Evolutionary conservation across 2,113 vertebrate species (phyloP), one percentile per base, ranked within the genome.

Genomic region (Puma concolor): DNA sequence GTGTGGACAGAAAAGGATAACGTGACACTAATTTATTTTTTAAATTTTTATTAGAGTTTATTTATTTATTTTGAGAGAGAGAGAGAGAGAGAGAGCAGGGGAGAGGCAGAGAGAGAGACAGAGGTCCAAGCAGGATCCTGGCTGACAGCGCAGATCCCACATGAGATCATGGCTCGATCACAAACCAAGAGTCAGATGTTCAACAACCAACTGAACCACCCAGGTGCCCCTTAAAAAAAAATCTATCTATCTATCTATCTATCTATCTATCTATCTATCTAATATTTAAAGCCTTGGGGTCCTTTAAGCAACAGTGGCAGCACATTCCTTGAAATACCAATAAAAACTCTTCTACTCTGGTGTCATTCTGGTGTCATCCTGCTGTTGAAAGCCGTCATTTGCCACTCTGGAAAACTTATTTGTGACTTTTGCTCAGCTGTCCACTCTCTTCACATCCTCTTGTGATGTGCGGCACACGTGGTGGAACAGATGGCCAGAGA

Each of bases 401-500:
- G 79, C 54, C 38, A 33, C 38, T 86, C 13, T 76, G n/a, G 27
- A 86, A 86, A 81, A 44, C 13, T 44, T 72, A 13, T 64, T 48
- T 38, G 33, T 77, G 86, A 64, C 60, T 74, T 50, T 5, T 1
- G n/a, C n/a, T 94, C 67, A 87, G 79, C 96, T 94, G 94, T 88
- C 95, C 44, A 87, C 41, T 23, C 57, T 88, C 77, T 72, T 52
- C 83, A 71, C 50, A 9, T 64, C 74, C 95, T 95, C 95, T 38
- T 36, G 86, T 69, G 97, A 82, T 38, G 67, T 64, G 29, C 69
- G 38, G 71, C 91, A 74, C 96, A 96, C 97, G 66, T 88, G 94
- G 97, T 27, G 66, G 94, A 90, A 96, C 98, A 98, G 98, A 98
- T 97, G 97, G 97, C 57, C 57, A 5, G 91, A 96, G 88, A 95